A percentile compares a stretch with the other conserved stretches of the same genome.
These are phyloP conservation scores for Heteromormyrus szaboi DNA, from an alignment of 2,797 vertebrate genomes.

Conservation along the genomic window DNA sequence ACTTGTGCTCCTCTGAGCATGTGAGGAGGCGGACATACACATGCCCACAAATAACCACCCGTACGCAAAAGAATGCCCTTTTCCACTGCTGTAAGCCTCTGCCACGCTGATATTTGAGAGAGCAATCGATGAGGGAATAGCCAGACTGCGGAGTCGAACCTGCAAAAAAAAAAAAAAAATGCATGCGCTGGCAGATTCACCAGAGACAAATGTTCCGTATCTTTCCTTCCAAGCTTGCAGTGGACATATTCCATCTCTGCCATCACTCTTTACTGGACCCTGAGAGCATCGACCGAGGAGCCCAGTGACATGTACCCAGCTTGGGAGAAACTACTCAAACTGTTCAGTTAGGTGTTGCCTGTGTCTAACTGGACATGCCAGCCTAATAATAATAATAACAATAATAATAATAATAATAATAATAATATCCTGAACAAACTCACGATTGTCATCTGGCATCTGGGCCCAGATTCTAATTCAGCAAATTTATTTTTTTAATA, in stretches of 20 bases:
- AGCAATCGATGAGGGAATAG: neutral
- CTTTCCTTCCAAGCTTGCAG: neutral
- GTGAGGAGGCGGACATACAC: neutral
- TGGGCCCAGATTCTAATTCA: neutral
- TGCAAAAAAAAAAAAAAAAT: neutral
- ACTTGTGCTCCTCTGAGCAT: neutral
- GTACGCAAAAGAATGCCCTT: neutral
- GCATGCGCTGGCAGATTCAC: neutral
- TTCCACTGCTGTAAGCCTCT: neutral
- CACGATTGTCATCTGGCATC: neutral
- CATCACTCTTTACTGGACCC: neutral
- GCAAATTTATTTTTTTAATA: neutral
- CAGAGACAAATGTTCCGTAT: neutral
- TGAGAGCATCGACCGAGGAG: neutral
- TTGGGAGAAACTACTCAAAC: neutral
- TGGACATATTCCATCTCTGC: neutral
- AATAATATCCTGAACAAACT: neutral
- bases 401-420: neutral
- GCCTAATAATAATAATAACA: neutral
- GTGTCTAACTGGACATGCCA: neutral
- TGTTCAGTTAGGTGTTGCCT: neutral
- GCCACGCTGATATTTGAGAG: neutral
- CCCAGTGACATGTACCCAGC: neutral
- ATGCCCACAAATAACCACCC: neutral
- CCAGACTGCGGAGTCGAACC: neutral